Conservation (phyloP, 2,797 vertebrate genomes). For the Furcifer pardalis region DNA sequence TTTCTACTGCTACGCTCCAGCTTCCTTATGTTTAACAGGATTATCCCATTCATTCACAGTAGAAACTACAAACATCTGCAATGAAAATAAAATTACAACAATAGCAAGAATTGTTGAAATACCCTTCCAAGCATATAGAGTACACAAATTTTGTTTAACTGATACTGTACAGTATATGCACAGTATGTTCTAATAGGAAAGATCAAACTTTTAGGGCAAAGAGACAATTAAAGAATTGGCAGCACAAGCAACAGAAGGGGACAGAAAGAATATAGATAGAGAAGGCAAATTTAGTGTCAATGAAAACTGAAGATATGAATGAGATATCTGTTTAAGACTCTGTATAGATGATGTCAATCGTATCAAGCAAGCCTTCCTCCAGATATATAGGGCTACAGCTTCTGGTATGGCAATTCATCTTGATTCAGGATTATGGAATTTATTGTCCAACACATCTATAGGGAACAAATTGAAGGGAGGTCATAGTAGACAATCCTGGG, state of each 20-base stretch:
- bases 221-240: background rate
- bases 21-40: slow-evolving; percentile 78
- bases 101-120: slow-evolving; percentile 17
- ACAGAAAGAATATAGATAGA: background rate
- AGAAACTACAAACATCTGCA: slow-evolving; percentile 85
- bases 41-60: slow-evolving; percentile 76
- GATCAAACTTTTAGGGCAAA: background rate
- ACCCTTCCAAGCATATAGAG: too few relatives aligned
- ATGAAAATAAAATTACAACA: slow-evolving; percentile 51
- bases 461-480: background rate
- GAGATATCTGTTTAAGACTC: background rate
- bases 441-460: background rate
- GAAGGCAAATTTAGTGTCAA: background rate
- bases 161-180: background rate
- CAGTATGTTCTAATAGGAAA: background rate
- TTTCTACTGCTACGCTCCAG: slow-evolving; percentile 83
- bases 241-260: background rate
- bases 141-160: background rate
- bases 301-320: background rate
- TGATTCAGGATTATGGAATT: background rate
- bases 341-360: background rate
- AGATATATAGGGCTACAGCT: background rate
- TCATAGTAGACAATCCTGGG: background rate
- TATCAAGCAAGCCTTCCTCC: background rate
- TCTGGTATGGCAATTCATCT: background rate